Evolutionary conservation across 2,888 invertebrate species (phyloP).

Genomic region (Isotomurus palustris): DNA sequence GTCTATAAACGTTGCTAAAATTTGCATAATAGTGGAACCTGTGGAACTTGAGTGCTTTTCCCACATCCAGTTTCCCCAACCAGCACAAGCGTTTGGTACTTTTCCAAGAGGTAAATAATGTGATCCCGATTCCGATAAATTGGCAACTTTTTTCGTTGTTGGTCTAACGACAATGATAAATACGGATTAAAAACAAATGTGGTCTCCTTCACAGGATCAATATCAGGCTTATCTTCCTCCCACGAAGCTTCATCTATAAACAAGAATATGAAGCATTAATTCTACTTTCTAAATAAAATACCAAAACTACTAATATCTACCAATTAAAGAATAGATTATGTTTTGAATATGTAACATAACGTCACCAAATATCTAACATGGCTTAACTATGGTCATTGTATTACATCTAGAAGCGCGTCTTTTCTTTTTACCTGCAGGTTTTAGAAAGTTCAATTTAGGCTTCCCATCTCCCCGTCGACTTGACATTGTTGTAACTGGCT

Average conservation of each 20-base stretch:
- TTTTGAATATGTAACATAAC: too few relatives aligned
- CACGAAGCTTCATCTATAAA: constrained; percentile 36
- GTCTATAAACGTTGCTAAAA: too few relatives aligned
- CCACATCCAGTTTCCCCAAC: constrained; percentile 92
- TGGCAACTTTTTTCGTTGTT: constrained; percentile 79
- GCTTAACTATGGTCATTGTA: too few relatives aligned
- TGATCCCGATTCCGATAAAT: constrained; percentile 80
- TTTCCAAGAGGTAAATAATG: constrained; percentile 80
- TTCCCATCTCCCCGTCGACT: constrained; percentile 12
- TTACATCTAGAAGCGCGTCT: too few relatives aligned
- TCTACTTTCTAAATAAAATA: constrained; percentile 1
- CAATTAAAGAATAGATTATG: background rate
- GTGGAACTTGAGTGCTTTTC: constrained; percentile 92
- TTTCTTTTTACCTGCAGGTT: constrained; percentile 16
- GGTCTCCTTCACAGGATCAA: constrained; percentile 57
- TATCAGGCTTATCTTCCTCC: constrained; percentile 54
- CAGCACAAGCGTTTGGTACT: constrained; percentile 18
- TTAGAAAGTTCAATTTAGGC: constrained; percentile 28
- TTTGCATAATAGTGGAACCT: too few relatives aligned
- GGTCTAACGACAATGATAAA: constrained; percentile 72
- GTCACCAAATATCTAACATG: too few relatives aligned
- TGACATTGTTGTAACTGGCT: too few relatives aligned
- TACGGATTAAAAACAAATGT: constrained; percentile 80
- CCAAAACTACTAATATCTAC: background rate
- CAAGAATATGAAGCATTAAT: background rate